phyloP scores from a whole-genome alignment of 2,888 invertebrate genomes.

The Tetragnatha montana region DNA sequence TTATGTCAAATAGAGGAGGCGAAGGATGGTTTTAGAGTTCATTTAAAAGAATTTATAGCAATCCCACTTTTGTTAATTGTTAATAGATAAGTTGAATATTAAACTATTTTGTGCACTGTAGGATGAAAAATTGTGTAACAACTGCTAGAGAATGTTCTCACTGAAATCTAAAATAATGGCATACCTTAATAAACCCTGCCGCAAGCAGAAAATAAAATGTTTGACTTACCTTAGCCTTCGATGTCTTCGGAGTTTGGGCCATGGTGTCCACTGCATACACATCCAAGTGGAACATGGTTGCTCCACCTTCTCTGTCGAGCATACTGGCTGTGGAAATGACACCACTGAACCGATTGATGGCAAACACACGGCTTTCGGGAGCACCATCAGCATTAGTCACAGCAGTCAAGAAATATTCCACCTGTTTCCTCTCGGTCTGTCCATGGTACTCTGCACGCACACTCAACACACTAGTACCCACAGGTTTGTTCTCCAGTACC shows the following conservation, averaged over 20 bases:
- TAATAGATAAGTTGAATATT: too few species aligned
- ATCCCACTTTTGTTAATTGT: too few species aligned
- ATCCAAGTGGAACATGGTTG: conserved; percentile 85
- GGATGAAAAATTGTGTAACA: too few species aligned
- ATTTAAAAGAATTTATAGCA: too few species aligned
- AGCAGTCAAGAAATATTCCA: conserved; percentile 92
- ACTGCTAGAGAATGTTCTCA: too few species aligned
- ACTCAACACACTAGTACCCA: conserved; percentile 89
- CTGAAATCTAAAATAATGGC: too few species aligned
- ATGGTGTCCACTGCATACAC: conserved; percentile 88
- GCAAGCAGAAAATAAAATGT: too few species aligned
- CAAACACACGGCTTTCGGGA: conserved; percentile 91
- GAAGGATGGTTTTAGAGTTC: too few species aligned
- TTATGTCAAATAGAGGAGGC: too few species aligned
- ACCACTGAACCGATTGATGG: conserved; percentile 91
- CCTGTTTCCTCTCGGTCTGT: conserved; percentile 78
- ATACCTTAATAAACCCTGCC: too few species aligned
- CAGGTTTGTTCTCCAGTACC: conserved; percentile 91
- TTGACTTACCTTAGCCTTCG: conserved; percentile 74
- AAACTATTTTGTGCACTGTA: too few species aligned
- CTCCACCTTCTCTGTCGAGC: conserved; percentile 74
- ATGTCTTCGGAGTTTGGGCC: conserved; percentile 73
- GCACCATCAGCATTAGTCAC: conserved; percentile 79
- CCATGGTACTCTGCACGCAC: conserved; percentile 82
- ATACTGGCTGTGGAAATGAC: conserved; percentile 83